Evolutionary conservation across 2,888 invertebrate species (phyloP), one percentile per base, ranked within the genome.

Genomic region (Xanthorhoe designata): DNA sequence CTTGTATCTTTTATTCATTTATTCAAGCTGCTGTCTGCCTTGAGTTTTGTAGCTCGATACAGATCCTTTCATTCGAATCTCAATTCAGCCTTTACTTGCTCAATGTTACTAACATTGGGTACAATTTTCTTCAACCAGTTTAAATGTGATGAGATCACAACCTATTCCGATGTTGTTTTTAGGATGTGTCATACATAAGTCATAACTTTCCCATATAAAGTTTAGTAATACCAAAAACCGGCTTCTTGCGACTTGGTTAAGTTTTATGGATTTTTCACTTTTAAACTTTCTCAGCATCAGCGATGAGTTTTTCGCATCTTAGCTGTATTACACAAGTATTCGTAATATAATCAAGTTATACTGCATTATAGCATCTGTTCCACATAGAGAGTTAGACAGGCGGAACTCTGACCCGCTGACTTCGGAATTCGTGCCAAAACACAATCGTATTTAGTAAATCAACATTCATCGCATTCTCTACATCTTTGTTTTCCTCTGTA

Each of bases 331-430:
- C 38, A 42, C 38, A 42, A 42, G 9, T 42, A 24, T 42, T 42
- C 2, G 32, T 32, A 32, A 7, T 32, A 32, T 32, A 32, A 32
- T 32, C 38, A 42, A 42, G 38, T 42, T 42, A 42, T 13, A 42
- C 13, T 35, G n/a, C 50, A 24, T 10, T 45, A 13, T 50, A 47
- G 45, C 61, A 55, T 60, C 35, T 52, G 35, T 35, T 52, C 51
- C 15, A 47, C 61, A 15, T 42, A 59, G 58, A 1, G 0, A 57
- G 15, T 13, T n/a, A 38, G 19, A n/a, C 58, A 79, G 75, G 76
- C 82, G 80, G 82, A 81, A 79, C 79, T 72, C 52, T 78, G 78
- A 75, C 78, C 74, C 71, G 71, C 68, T 68, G 61, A 67, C 67
- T 74, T 74, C 66, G 73, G 73, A 81, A 81, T 82, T 78, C 72